These are phyloP conservation scores for Drosophila burlai DNA, from an alignment of 1,140 invertebrate species.

Conservation along the genomic window DNA sequence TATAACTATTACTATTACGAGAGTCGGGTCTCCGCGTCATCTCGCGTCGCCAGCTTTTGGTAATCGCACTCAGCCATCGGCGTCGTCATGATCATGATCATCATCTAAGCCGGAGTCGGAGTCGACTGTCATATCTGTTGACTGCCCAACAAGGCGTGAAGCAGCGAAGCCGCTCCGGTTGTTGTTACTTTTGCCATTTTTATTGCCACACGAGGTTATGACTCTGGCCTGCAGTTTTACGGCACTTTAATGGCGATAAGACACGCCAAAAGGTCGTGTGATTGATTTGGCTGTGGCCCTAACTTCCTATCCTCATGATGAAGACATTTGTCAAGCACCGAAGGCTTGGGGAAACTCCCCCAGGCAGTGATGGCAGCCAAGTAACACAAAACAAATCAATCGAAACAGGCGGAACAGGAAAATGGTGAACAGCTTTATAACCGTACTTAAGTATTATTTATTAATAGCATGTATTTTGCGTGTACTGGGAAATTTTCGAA, in stretches of 20 bases:
- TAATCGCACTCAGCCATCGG: constrained; percentile 53
- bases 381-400: not conserved
- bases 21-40: constrained; percentile 36
- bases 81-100: constrained; percentile 38
- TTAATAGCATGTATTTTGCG: not conserved
- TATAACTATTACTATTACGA: constrained; percentile 60
- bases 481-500: too few species aligned
- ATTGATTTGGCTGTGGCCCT: constrained; percentile 33
- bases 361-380: not conserved
- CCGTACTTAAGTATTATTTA: not conserved
- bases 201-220: constrained; percentile 35
- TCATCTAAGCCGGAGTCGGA: constrained; percentile 5
- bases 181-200: constrained; percentile 36
- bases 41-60: constrained; percentile 56
- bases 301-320: constrained; percentile 31
- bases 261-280: constrained; percentile 25
- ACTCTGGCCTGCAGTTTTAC: constrained; percentile 24
- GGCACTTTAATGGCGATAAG: constrained; percentile 34
- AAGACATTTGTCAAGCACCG: constrained; percentile 37
- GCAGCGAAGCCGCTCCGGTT: constrained; percentile 57
- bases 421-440: not conserved
- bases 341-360: constrained; percentile 8
- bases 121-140: constrained; percentile 39
- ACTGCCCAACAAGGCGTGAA: constrained; percentile 80
- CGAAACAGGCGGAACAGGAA: not conserved